Base-by-base conservation (phyloP, 1,140 invertebrate genomes). In the Galendromus occidentalis region DNA sequence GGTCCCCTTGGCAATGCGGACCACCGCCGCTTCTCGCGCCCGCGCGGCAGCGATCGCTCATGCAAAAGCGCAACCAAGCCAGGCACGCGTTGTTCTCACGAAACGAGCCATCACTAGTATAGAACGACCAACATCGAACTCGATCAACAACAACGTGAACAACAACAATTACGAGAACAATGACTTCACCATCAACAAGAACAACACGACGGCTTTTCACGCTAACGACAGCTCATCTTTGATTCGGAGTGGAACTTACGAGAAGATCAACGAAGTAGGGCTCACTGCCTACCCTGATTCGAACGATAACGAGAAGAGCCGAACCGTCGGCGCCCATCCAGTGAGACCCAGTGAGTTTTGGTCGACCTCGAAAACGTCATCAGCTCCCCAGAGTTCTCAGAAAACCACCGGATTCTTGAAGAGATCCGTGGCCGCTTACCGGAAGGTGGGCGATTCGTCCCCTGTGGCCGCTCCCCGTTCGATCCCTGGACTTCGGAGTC, bases 261-360 rank as follows among this genome's bases (percentile, higher is more conserved):
- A 59, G 22, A 59, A 59, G 20, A 59, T 59, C 51, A 59, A 59
- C 33, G 51, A 59, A 25, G 51, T 59, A 1, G 51, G 51, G 2
- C 17, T 17, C 14, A 17, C 22, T 33, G 17, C 51, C 6, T 59
- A 29, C 51, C 25, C 25, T 17, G 51, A 59, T 33, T 29, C 25
- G 25, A 59, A 59, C 22, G 25, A 59, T 9, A 59, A 59, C 22
- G 51, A 59, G 51, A 25, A 59, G 20, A 33, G 17, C 14, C 14
- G 22, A 2, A 6, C 51, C n/a, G 25, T 33, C 1, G 25, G 17
- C 14, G 14, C 22, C 1, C 51, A 59, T 6, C 14, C 51, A 14
- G 51, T 59, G 22, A 25, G 51, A 18, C 51, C 51, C n/a, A 59
- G 51, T 33, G 51, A 59, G 25, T 59, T 59, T 25, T 59, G 51